These are phyloP conservation scores for Toxostoma redivivum DNA, from an alignment of 2,113 vertebrate genomes.

Conservation along the genomic window DNA sequence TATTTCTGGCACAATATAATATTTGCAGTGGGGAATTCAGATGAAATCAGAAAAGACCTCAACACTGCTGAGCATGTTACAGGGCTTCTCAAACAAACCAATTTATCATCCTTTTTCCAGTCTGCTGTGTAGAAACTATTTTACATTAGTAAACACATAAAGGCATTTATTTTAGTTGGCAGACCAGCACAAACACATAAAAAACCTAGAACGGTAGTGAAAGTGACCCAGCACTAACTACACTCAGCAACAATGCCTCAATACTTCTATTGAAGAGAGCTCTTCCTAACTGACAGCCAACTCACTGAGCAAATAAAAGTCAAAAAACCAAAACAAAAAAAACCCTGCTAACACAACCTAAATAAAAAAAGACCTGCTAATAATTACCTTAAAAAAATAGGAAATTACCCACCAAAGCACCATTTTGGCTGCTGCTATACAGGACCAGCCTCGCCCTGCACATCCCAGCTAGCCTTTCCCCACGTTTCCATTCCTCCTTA, in stretches of 20 bases:
- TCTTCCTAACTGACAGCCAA: neutral
- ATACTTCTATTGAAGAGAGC: neutral
- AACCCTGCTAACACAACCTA: rapidly evolving
- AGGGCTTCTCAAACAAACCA: neutral
- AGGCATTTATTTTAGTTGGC: neutral
- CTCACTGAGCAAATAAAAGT: neutral
- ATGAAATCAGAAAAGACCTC: neutral
- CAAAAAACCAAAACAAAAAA: neutral
- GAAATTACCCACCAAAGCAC: neutral
- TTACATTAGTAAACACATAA: neutral
- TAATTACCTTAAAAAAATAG: neutral
- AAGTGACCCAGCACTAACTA: neutral
- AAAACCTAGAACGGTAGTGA: neutral
- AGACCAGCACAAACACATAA: neutral
- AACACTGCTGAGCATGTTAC: neutral
- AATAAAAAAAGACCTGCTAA: neutral
- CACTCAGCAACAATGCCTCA: neutral
- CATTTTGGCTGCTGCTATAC: neutral
- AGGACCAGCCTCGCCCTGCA: neutral
- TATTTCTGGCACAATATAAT: neutral
- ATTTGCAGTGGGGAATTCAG: neutral
- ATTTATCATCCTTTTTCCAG: neutral
- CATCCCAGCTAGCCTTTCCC: neutral
- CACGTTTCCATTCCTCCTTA: neutral
- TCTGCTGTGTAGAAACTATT: neutral